These are phyloP conservation scores for Noctua fimbriata DNA, from an alignment of 2,888 invertebrate species.

Conservation along the genomic window DNA sequence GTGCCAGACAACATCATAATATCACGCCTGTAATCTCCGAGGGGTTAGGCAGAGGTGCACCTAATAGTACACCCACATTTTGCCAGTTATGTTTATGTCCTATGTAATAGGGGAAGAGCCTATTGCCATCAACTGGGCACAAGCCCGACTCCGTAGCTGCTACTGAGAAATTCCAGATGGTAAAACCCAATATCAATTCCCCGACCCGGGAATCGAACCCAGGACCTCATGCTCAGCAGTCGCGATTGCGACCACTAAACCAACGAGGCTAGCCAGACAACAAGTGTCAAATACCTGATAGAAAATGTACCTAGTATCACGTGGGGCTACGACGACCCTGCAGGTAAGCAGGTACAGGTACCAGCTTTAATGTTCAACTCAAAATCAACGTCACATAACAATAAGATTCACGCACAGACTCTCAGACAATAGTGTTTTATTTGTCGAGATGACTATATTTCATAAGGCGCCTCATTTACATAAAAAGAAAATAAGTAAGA, in stretches of 20 bases:
- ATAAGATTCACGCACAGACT: constrained; percentile 16
- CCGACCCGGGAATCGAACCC: no score
- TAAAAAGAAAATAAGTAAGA: constrained; percentile 21
- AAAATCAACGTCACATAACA: not conserved
- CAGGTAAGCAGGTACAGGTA: not conserved
- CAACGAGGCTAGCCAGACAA: not conserved
- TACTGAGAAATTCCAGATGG: no score
- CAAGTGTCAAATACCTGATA: not conserved
- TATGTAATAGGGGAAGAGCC: no score
- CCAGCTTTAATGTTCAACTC: not conserved
- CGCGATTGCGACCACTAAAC: no score
- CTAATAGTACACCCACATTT: no score
- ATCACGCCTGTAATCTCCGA: no score
- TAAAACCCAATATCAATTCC: no score
- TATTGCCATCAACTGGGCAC: no score
- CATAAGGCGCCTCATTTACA: constrained; percentile 37
- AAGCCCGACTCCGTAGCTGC: no score
- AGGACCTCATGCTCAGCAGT: no score
- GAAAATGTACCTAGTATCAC: not conserved
- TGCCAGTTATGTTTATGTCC: no score
- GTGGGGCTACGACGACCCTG: not conserved
- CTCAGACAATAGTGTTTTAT: constrained; percentile 4
- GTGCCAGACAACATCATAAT: not conserved
- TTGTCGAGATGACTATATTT: constrained; percentile 8
- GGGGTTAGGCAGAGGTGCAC: no score